Evolutionary conservation across 2,113 vertebrate species (phyloP), one percentile per base, ranked within the genome.

Genomic region (Rhegmatorhina hoffmannsi): DNA sequence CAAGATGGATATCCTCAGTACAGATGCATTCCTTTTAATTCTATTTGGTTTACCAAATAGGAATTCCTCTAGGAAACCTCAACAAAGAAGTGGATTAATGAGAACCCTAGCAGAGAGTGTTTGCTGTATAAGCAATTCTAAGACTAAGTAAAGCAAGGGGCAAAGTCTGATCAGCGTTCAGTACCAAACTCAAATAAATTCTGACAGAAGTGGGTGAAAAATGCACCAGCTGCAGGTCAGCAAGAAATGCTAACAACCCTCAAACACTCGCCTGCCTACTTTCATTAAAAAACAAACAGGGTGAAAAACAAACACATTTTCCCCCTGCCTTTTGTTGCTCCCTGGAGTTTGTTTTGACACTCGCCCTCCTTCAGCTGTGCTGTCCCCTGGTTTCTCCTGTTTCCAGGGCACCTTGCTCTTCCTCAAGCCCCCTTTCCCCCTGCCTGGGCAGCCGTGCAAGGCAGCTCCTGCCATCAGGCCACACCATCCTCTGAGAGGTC

Each of bases 81-180:
- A 90, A 96, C 93, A 97, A 96, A 96, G 95, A 77, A 79, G 43
- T 83, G 94, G 92, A 95, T 94, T 96, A 96, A 96, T 96, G 94
- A 95, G 85, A 93, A 90, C 79, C 86, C 94, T 96, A 88, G 92
- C 85, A 94, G 85, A 89, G 94, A 86, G 64, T 92, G 92, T 95
- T 96, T 96, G 89, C 93, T 95, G 83, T 90, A 92, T 95, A 94
- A 97, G 94, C 92, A 95, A 85, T 94, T 94, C 70, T 19, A 38
- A 93, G 77, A 67, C 84, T 93, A 83, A 96, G 87, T 89, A 93
- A 95, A 92, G 88, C 62, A 81, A 84, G 87, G 92, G 89, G 79
- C 94, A 96, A 94, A 95, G 95, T 96, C 87, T 95, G 94, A 97
- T 80, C 90, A 77, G 70, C 34, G 11, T 91, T 92, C 84, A 88